Percentiles rank a stretch among this genome's conserved stretches.
phyloP scores from a whole-genome alignment of 2,888 invertebrate species.

The Allygus modestus region DNA sequence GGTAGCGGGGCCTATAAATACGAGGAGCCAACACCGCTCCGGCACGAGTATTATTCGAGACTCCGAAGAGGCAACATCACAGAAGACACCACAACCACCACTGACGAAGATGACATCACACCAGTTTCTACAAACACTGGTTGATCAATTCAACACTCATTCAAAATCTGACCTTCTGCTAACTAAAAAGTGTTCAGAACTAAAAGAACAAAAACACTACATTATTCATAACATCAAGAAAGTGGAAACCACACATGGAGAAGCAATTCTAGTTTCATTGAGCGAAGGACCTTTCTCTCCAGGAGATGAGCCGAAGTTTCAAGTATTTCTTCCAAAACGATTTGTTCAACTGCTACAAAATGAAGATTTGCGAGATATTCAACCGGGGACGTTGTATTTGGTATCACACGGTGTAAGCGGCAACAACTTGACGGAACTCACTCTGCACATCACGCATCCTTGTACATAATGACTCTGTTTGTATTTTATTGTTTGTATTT shows the following conservation, averaged over 20 bases:
- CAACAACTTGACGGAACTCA: neutral
- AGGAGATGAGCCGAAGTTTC: conserved; percentile 4
- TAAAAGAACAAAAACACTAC: neutral
- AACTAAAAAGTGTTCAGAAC: neutral
- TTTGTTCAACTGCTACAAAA: neutral
- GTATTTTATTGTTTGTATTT: too few species aligned
- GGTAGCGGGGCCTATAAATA: neutral
- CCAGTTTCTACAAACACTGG: neutral
- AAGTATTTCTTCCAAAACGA: conserved; percentile 13
- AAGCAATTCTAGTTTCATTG: neutral
- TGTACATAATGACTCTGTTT: neutral
- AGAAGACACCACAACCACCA: too few species aligned
- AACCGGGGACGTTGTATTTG: neutral
- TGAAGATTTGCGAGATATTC: neutral
- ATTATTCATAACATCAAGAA: neutral
- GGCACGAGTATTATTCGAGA: neutral
- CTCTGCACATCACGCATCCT: neutral
- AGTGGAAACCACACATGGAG: neutral
- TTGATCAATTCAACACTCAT: neutral
- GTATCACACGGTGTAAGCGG: neutral
- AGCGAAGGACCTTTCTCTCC: neutral
- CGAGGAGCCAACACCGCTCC: neutral
- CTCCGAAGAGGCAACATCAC: neutral
- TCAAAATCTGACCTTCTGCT: neutral
- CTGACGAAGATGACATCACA: neutral